Evolutionary conservation across 2,797 vertebrate species (phyloP).

Genomic region (Leucoraja ocellata): DNA sequence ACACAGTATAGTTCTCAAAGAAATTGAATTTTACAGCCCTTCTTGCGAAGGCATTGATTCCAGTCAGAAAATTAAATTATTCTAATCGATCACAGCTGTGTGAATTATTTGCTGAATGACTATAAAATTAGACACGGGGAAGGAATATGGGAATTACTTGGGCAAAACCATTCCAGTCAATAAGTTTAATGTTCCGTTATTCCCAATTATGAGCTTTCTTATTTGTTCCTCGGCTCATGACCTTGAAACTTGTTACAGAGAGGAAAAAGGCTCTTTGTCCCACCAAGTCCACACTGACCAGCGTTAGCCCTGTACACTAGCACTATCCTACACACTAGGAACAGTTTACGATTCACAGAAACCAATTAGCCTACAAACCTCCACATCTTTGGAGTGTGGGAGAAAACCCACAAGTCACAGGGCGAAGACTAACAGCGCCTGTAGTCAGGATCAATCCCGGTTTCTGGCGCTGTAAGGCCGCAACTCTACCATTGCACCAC

Average conservation of each 20-base stretch:
- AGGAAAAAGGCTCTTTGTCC: no score
- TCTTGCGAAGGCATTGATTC: background rate
- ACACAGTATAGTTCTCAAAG: background rate
- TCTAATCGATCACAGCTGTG: background rate
- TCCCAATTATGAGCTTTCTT: background rate
- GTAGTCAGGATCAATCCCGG: no score
- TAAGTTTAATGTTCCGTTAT: slow-evolving; percentile 3
- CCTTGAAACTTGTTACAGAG: background rate
- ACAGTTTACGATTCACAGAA: no score
- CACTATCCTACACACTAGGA: no score
- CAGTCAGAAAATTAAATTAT: slow-evolving; percentile 3
- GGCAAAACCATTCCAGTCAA: background rate
- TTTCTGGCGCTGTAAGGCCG: no score
- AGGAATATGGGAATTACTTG: background rate
- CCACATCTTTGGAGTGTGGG: no score
- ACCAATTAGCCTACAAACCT: no score
- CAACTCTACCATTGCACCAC: no score
- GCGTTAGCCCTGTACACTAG: no score
- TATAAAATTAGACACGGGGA: background rate
- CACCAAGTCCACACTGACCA: no score
- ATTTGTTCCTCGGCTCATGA: background rate
- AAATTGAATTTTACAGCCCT: background rate
- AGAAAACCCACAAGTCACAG: no score
- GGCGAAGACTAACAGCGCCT: no score
- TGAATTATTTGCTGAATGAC: background rate